Conservation (phyloP, 2,888 invertebrate genomes). For the Priocnemis perturbator region DNA sequence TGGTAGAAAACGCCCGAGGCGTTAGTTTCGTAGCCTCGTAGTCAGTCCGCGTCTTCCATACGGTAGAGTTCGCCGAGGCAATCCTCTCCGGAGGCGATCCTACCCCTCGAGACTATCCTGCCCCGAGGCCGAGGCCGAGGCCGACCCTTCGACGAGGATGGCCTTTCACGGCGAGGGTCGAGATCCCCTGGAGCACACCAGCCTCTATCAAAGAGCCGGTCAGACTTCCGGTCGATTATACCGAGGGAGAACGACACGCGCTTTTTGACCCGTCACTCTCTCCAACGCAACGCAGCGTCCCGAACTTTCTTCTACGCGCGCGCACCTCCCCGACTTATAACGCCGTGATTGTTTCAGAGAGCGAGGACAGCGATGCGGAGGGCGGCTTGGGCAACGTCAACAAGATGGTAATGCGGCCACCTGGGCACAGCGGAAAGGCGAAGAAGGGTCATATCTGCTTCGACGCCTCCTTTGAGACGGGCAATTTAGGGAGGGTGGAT, state of each 20-base stretch:
- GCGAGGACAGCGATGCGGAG: constrained; percentile 94
- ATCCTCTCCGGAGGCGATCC: constrained; percentile 13
- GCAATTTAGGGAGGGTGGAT: constrained; percentile 97
- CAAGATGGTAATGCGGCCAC: constrained; percentile 89
- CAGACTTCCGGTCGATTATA: constrained; percentile 21
- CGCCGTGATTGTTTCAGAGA: constrained; percentile 78
- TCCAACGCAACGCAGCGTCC: too few relatives aligned
- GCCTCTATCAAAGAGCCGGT: constrained; percentile 72
- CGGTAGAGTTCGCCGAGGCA: constrained; percentile 13
- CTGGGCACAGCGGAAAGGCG: constrained; percentile 95
- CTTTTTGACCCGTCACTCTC: too few relatives aligned
- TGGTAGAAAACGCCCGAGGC: constrained; percentile 37
- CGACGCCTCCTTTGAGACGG: constrained; percentile 97
- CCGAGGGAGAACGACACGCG: too few relatives aligned
- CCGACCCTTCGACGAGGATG: constrained; percentile 37
- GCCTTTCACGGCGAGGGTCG: constrained; percentile 64
- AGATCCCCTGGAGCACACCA: constrained; percentile 72
- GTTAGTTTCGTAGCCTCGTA: constrained; percentile 32
- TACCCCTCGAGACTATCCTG: constrained; percentile 4
- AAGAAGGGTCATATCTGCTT: constrained; percentile 97
- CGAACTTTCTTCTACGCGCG: too few relatives aligned
- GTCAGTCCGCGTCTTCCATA: constrained; percentile 28
- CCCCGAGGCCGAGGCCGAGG: constrained; percentile 11
- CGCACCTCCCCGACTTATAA: too few relatives aligned
- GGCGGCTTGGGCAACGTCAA: constrained; percentile 96